Evolutionary conservation across 2,888 invertebrate species (phyloP).

Genomic region (Halocaridina rubra): DNA sequence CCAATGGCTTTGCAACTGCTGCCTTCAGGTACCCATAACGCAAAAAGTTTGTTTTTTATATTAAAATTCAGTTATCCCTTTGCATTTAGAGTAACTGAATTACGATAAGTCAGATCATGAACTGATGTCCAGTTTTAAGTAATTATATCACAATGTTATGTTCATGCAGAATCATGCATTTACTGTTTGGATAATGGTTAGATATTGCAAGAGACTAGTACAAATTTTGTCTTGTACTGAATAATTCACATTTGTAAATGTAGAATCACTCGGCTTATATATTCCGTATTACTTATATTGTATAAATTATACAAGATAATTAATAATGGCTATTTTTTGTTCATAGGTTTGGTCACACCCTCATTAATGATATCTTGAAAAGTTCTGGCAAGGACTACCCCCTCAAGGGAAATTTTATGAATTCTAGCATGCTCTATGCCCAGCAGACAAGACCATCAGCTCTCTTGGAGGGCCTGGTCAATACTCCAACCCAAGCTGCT

Average conservation of each 20-base stretch:
- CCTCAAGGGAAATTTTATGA: conserved; percentile 32
- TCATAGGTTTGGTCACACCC: conserved; percentile 54
- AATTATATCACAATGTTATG: no score
- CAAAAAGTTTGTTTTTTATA: no score
- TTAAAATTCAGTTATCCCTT: no score
- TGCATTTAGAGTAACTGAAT: no score
- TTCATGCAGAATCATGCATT: neutral
- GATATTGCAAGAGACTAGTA: neutral
- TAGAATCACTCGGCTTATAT: neutral
- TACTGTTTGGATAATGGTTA: neutral
- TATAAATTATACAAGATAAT: no score
- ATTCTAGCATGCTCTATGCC: conserved; percentile 16
- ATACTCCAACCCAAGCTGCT: conserved; percentile 22
- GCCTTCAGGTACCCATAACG: conserved; percentile 71
- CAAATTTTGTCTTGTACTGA: neutral
- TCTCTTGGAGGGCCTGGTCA: conserved; percentile 33
- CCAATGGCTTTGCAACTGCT: conserved; percentile 70
- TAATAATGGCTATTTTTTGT: neutral
- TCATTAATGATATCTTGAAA: conserved; percentile 46
- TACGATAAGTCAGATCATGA: no score
- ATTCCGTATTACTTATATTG: no score
- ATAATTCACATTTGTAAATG: neutral
- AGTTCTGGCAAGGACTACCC: neutral
- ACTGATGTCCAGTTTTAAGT: no score
- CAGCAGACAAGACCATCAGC: conserved; percentile 29